phyloP scores from a whole-genome alignment of 2,888 invertebrate species.

The Biston betularia region DNA sequence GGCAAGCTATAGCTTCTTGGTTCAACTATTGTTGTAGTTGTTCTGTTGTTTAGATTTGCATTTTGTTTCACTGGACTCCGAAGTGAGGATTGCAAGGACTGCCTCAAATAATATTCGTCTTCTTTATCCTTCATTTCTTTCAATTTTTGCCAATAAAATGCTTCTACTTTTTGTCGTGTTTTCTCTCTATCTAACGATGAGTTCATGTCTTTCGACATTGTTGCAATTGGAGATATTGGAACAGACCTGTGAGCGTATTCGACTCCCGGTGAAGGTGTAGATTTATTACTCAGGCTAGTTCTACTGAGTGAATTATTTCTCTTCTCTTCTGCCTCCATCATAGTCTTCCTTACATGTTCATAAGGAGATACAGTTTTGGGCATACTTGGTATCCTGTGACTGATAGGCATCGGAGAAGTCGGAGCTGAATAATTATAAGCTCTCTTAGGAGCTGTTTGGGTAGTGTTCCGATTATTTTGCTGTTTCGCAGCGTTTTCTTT shows the following conservation, averaged over 20 bases:
- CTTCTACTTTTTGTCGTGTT: slow-evolving; percentile 87
- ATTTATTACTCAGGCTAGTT: slow-evolving; percentile 56
- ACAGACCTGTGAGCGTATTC: slow-evolving; percentile 49
- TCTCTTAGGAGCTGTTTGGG: slow-evolving; percentile 52
- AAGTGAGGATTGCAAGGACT: slow-evolving; percentile 53
- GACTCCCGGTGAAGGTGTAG: slow-evolving; percentile 56
- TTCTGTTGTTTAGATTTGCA: slow-evolving; percentile 57
- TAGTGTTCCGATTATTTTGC: slow-evolving; percentile 35
- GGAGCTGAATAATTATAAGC: slow-evolving; percentile 81
- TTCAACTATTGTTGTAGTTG: slow-evolving; percentile 58
- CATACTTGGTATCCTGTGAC: slow-evolving; percentile 74
- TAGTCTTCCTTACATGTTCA: slow-evolving; percentile 71
- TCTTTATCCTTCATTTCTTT: slow-evolving; percentile 88
- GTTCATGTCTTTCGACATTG: slow-evolving; percentile 41
- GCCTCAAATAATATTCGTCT: slow-evolving; percentile 80
- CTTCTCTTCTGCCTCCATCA: slow-evolving; percentile 76
- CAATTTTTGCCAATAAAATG: slow-evolving; percentile 89
- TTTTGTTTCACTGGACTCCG: slow-evolving; percentile 50
- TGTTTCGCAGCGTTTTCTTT: slow-evolving; percentile 44
- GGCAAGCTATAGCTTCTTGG: slow-evolving; percentile 69
- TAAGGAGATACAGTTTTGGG: slow-evolving; percentile 78
- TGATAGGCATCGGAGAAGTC: slow-evolving; percentile 72
- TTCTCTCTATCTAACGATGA: slow-evolving; percentile 75
- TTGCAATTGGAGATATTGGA: slow-evolving; percentile 41
- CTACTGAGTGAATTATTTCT: slow-evolving; percentile 66